These are phyloP conservation scores for Gastracanthus pulcherrimus DNA, from an alignment of 2,888 invertebrate genomes.

Conservation along the genomic window DNA sequence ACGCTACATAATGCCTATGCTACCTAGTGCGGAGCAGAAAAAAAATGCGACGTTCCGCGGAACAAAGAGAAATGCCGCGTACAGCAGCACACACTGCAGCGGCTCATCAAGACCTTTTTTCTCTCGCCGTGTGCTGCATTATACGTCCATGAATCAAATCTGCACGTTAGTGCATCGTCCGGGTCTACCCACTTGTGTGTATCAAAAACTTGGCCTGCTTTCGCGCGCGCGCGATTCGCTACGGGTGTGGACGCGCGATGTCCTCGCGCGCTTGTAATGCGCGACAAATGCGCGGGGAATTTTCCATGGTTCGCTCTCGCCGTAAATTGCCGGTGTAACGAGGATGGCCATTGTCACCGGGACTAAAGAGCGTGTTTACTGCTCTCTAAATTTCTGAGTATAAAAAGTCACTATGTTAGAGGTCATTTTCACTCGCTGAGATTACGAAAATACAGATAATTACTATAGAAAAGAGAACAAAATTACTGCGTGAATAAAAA, in stretches of 20 bases:
- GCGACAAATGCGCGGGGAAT: background rate
- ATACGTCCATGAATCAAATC: too few relatives aligned
- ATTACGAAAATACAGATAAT: background rate
- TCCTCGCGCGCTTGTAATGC: too few relatives aligned
- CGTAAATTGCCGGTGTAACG: background rate
- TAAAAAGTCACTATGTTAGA: background rate
- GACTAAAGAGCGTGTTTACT: background rate
- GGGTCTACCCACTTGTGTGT: background rate
- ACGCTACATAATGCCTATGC: background rate
- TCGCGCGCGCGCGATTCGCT: background rate
- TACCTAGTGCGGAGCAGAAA: background rate
- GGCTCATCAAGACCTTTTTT: background rate
- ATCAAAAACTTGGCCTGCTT: slow-evolving; percentile 3
- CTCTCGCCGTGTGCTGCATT: background rate
- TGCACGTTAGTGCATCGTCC: too few relatives aligned
- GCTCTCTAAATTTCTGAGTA: background rate
- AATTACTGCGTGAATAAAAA: background rate
- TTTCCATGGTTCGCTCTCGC: background rate
- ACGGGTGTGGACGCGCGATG: background rate
- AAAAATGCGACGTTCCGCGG: background rate
- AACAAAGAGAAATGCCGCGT: slow-evolving; percentile 9
- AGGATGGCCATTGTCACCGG: background rate
- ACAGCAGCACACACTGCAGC: too few relatives aligned
- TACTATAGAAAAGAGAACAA: background rate
- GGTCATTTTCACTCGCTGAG: background rate